Evolutionary conservation across 2,797 vertebrate species (phyloP).

Genomic region (Sebastes aleutianus): DNA sequence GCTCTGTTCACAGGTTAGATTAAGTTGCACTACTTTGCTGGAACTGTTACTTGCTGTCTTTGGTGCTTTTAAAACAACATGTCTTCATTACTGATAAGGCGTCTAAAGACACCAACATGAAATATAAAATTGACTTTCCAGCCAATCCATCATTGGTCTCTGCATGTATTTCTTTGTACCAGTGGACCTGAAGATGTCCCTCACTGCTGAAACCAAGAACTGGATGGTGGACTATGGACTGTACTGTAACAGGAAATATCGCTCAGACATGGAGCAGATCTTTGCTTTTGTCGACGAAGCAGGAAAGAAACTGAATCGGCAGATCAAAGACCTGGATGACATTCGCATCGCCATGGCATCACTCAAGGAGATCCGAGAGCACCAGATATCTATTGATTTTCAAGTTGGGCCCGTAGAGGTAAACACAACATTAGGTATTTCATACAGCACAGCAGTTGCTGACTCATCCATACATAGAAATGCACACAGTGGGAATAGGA

Average conservation of each 20-base stretch:
- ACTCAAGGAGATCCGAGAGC: constrained; percentile 92
- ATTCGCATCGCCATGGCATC: constrained; percentile 91
- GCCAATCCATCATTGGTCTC: background rate
- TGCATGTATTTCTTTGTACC: background rate
- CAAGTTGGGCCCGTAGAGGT: constrained; percentile 95
- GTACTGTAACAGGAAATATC: constrained; percentile 91
- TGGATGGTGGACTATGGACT: constrained; percentile 90
- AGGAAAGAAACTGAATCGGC: constrained; percentile 90
- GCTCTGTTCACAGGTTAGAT: constrained; percentile 89
- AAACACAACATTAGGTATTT: constrained; percentile 28
- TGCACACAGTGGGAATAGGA: background rate
- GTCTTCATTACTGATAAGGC: background rate
- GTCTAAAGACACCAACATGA: background rate
- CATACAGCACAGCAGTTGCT: background rate
- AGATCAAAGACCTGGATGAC: constrained; percentile 93
- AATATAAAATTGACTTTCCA: background rate
- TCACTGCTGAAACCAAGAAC: constrained; percentile 89
- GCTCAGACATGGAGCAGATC: constrained; percentile 90
- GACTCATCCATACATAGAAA: background rate
- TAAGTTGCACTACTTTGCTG: background rate
- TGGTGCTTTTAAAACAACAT: background rate
- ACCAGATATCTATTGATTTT: constrained; percentile 89
- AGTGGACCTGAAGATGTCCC: constrained; percentile 91
- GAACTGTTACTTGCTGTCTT: background rate
- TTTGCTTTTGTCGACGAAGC: constrained; percentile 91